These are phyloP conservation scores for Ptychoptera albimana DNA, from an alignment of 2,888 invertebrate genomes.

Conservation along the genomic window DNA sequence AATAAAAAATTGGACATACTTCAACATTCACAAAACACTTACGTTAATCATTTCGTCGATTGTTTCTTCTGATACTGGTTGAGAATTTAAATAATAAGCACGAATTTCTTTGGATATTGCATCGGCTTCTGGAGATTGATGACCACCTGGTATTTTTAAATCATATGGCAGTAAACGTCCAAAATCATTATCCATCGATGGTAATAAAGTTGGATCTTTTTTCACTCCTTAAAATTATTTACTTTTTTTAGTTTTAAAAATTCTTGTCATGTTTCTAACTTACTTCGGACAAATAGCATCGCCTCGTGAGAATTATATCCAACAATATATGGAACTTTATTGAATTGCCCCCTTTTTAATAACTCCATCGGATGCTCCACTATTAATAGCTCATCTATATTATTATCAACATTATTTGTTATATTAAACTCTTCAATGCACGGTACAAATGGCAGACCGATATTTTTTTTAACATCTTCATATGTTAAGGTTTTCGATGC, in stretches of 20 bases:
- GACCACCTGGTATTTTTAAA: slow-evolving; percentile 25
- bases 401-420: slow-evolving; percentile 19
- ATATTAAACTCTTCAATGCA: slow-evolving; percentile 12
- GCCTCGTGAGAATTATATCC: slow-evolving; percentile 51
- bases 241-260: not conserved
- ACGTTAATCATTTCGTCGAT: slow-evolving; percentile 42
- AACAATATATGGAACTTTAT: slow-evolving; percentile 42
- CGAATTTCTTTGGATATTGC: slow-evolving; percentile 33
- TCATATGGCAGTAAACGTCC: slow-evolving; percentile 39
- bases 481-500: slow-evolving; percentile 35
- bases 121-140: slow-evolving; percentile 21
- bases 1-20: not conserved
- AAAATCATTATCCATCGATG: slow-evolving; percentile 39
- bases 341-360: slow-evolving; percentile 29
- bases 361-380: slow-evolving; percentile 34
- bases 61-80: slow-evolving; percentile 34
- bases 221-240: slow-evolving; percentile 33
- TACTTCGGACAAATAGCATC: slow-evolving; percentile 42
- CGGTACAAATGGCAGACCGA: slow-evolving; percentile 44
- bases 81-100: slow-evolving; percentile 40
- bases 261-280: slow-evolving; percentile 15
- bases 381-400: slow-evolving; percentile 32
- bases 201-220: slow-evolving; percentile 38
- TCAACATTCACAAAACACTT: slow-evolving; percentile 13
- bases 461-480: slow-evolving; percentile 39